Base-by-base conservation (phyloP, 2,113 vertebrate genomes). In the Ophiodon elongatus region DNA sequence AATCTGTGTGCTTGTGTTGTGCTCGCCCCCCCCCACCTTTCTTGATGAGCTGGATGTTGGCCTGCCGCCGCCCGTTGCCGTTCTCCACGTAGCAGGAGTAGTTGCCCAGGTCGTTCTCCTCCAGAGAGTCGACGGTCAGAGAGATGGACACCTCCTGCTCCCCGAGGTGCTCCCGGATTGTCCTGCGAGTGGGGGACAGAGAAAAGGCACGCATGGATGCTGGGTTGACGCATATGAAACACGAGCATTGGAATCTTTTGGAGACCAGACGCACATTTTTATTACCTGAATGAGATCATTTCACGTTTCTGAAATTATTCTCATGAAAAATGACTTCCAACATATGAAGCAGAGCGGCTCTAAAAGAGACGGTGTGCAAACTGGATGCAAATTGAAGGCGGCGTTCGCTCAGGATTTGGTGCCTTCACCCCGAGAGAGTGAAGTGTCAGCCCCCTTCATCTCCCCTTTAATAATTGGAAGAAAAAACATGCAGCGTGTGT, bases 51-150 rank as follows among this genome's bases (percentile, higher is more conserved):
- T 98, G 95, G 80, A 98, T 88, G 21, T 96, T 99, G 31, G 97
- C 97, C 1, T 98, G 97, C 52, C 95, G 95, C 62, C 96, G 93
- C 43, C 98, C 98, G 1, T 98, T 97, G 87, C 96, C 95, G 82
- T 99, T 99, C 90, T 99, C 98, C 79, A 99, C 97, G 0, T 97
- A 97, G 86, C 98, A 99, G 0, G 97, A 98, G 69, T 99, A 99
- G 93, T 99, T 99, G 6, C 97, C 98, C 80, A 99, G 91, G 89
- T 99, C 98, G 73, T 92, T 94, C 87, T 99, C 98, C 79, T 97
- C 96, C 64, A 99, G 94, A 4, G 96, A 94, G 35, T 98, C 97
- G 72, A 99, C 97, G 89, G 95, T 97, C 87, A 99, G 91, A 3
- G 95, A 94, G 90, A 99, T 83, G 82, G 97, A 97, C 65, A 99